Percentiles rank a stretch among this genome's conserved stretches.
These are phyloP conservation scores for Dasyprocta punctata DNA, from an alignment of 2,113 vertebrate species.

Conservation along the genomic window DNA sequence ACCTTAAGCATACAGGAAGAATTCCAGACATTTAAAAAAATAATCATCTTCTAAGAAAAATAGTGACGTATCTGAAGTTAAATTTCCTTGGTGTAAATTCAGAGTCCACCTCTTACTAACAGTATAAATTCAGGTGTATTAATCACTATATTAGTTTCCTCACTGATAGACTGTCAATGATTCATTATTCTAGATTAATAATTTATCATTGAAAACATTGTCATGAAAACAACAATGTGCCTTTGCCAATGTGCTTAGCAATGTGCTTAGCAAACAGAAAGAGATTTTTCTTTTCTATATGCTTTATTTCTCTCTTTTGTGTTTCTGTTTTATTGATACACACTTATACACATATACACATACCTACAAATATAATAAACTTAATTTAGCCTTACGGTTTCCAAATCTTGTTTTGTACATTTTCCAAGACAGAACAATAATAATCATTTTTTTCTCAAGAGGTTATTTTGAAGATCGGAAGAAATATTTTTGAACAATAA, in stretches of 20 bases:
- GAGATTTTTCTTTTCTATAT: not conserved
- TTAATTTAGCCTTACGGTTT: not conserved
- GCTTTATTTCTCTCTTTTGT: not conserved
- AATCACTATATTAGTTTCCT: not conserved
- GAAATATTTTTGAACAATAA: not conserved
- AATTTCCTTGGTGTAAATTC: not conserved
- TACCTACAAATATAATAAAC: not conserved
- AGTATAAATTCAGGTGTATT: not conserved
- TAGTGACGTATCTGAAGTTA: not conserved
- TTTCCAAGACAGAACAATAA: not conserved
- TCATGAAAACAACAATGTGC: not conserved
- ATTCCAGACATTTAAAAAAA: not conserved
- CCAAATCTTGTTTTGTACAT: not conserved
- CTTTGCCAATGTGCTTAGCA: not conserved
- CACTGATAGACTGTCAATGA: not conserved
- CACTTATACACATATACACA: not conserved
- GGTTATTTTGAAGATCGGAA: not conserved
- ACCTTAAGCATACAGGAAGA: not conserved
- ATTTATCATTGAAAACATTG: not conserved
- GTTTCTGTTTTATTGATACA: not conserved
- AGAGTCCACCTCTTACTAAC: not conserved
- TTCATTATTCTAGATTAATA: not conserved
- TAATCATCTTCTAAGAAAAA: not conserved
- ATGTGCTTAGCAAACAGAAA: not conserved
- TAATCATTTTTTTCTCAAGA: not conserved